Conservation (phyloP, 2,888 invertebrate species). For the Chymomyza caudatula region DNA sequence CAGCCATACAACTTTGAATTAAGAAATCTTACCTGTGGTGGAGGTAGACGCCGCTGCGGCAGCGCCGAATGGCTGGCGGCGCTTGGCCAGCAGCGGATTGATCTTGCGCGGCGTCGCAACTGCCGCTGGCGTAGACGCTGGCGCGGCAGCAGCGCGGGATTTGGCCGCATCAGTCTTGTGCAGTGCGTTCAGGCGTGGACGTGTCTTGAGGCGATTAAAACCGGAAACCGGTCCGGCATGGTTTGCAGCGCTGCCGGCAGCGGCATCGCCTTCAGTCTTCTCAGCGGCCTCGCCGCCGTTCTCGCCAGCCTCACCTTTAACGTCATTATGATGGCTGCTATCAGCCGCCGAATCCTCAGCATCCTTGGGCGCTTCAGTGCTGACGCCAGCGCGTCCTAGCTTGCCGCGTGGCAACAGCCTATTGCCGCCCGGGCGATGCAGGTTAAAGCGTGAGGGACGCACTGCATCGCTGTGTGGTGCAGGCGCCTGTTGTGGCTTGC, state of each 20-base stretch:
- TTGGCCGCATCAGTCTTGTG: conserved; percentile 75
- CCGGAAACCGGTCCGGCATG: conserved; percentile 60
- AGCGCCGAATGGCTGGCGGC: conserved; percentile 73
- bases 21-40: conserved; percentile 70
- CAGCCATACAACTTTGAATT: no score
- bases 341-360: conserved; percentile 71
- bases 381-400: conserved; percentile 54
- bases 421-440: conserved; percentile 73
- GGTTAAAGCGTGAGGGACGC: conserved; percentile 75
- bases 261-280: conserved; percentile 51
- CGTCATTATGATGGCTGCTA: conserved; percentile 71
- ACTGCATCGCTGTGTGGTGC: conserved; percentile 43
- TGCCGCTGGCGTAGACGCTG: conserved; percentile 37
- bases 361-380: conserved; percentile 65
- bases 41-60: conserved; percentile 75
- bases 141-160: conserved; percentile 49
- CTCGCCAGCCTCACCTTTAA: conserved; percentile 54
- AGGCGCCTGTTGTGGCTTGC: conserved; percentile 53
- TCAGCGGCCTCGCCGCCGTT: conserved; percentile 46
- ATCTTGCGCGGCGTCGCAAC: conserved; percentile 71
- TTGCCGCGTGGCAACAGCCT: conserved; percentile 75
- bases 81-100: conserved; percentile 76
- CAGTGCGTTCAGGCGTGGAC: conserved; percentile 75
- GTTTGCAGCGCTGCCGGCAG: conserved; percentile 31
- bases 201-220: conserved; percentile 76